phyloP scores from a whole-genome alignment of 1,140 invertebrate species.

The Orius insidiosus region DNA sequence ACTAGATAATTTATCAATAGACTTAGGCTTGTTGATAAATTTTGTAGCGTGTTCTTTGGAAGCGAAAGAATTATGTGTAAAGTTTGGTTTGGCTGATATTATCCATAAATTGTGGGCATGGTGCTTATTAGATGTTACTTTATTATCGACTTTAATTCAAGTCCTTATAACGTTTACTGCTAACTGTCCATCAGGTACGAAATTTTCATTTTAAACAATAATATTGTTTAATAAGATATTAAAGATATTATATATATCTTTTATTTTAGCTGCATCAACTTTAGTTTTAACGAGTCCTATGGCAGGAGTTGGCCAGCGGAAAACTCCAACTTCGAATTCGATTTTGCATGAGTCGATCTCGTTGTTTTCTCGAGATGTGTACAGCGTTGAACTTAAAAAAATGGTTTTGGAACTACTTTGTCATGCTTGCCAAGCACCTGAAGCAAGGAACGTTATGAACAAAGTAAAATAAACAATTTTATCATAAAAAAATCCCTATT shows the following conservation, averaged over 20 bases:
- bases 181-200: constrained; percentile 29
- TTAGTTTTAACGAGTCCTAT: constrained; percentile 31
- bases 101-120: constrained; percentile 37
- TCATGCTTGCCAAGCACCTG: constrained; percentile 30
- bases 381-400: constrained; percentile 27
- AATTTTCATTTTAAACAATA: too few species aligned
- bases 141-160: constrained; percentile 28
- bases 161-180: constrained; percentile 34
- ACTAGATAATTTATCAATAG: constrained; percentile 28
- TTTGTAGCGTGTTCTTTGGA: constrained; percentile 27
- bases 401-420: constrained; percentile 30
- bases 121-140: constrained; percentile 28
- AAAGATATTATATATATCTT: constrained; percentile 18
- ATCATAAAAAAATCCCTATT: too few species aligned
- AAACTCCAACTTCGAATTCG: constrained; percentile 30
- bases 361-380: constrained; percentile 28
- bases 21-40: constrained; percentile 32
- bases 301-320: constrained; percentile 32
- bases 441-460: constrained; percentile 31
- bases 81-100: constrained; percentile 30
- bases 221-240: too few species aligned
- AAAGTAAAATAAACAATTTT: constrained; percentile 26
- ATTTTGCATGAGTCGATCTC: constrained; percentile 31
- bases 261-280: constrained; percentile 28
- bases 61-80: constrained; percentile 27